Evolutionary conservation across 2,113 vertebrate species (phyloP).

Genomic region (Eublepharis macularius): DNA sequence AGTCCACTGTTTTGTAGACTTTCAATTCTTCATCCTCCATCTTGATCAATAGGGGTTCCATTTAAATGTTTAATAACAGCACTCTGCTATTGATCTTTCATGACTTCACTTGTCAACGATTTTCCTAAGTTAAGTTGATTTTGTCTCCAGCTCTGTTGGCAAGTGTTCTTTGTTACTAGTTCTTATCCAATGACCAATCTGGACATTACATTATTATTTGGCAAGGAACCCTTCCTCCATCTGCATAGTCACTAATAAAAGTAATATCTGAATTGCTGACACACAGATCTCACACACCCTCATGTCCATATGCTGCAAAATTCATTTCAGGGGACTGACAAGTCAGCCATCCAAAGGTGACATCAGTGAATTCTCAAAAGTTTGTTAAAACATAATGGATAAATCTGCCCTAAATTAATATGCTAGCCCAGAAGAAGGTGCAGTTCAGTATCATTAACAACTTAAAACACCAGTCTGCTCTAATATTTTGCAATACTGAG

Average conservation of each 20-base stretch:
- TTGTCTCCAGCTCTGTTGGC: background rate
- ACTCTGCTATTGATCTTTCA: background rate
- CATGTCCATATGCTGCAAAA: background rate
- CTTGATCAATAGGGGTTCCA: background rate
- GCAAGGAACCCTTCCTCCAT: background rate
- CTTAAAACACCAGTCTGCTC: background rate
- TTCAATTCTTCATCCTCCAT: background rate
- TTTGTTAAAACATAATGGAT: background rate
- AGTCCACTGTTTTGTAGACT: background rate
- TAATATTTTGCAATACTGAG: background rate
- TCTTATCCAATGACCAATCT: background rate
- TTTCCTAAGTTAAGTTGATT: background rate
- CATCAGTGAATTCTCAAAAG: background rate
- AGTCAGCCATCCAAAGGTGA: background rate
- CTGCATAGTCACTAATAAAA: slow-evolving; percentile 1
- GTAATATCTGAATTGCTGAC: slow-evolving; percentile 7
- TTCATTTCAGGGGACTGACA: background rate
- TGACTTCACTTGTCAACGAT: background rate
- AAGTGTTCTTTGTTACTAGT: background rate
- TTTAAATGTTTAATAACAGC: background rate
- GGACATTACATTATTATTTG: slow-evolving; percentile 9
- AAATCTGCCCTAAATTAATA: background rate
- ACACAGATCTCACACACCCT: background rate
- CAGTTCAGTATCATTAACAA: background rate
- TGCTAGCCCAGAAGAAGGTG: background rate